A percentile compares a stretch with the other conserved stretches of the same genome.
Evolutionary conservation across 1,140 invertebrate genomes (phyloP).

Genomic region (Drosophila fuyamai): DNA sequence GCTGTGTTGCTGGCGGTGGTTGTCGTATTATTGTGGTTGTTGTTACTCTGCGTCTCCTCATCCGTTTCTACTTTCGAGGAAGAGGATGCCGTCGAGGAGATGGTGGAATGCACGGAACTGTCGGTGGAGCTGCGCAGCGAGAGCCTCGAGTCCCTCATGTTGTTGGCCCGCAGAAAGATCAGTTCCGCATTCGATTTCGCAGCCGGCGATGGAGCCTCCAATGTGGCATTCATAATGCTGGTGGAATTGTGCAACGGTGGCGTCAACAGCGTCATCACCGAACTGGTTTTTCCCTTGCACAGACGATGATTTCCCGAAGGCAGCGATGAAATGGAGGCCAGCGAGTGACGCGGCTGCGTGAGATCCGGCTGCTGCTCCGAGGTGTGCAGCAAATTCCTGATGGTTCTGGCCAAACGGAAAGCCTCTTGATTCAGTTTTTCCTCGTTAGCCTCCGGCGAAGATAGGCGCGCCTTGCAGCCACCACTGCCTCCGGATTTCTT

Average conservation of each 20-base stretch:
- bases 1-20: slow-evolving; percentile 40
- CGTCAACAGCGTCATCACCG: slow-evolving; percentile 46
- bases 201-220: slow-evolving; percentile 30
- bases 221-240: slow-evolving; percentile 44
- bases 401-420: slow-evolving; percentile 88
- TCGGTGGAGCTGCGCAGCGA: slow-evolving; percentile 83
- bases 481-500: slow-evolving; percentile 58
- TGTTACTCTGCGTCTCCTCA: slow-evolving; percentile 58
- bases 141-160: slow-evolving; percentile 77
- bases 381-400: slow-evolving; percentile 88
- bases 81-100: slow-evolving; percentile 75
- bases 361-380: slow-evolving; percentile 87
- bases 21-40: slow-evolving; percentile 24
- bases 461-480: slow-evolving; percentile 51
- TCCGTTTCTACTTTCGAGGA: slow-evolving; percentile 83
- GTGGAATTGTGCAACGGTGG: slow-evolving; percentile 65
- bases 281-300: slow-evolving; percentile 55
- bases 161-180: slow-evolving; percentile 75
- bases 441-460: slow-evolving; percentile 85
- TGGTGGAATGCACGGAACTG: slow-evolving; percentile 84
- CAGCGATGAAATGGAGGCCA: slow-evolving; percentile 24
- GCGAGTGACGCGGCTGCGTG: slow-evolving; percentile 78
- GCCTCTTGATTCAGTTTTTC: slow-evolving; percentile 89
- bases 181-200: slow-evolving; percentile 61
- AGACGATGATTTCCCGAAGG: slow-evolving; percentile 49